Conservation (phyloP, 2,113 vertebrate species). For the Nansenia antarctica region DNA sequence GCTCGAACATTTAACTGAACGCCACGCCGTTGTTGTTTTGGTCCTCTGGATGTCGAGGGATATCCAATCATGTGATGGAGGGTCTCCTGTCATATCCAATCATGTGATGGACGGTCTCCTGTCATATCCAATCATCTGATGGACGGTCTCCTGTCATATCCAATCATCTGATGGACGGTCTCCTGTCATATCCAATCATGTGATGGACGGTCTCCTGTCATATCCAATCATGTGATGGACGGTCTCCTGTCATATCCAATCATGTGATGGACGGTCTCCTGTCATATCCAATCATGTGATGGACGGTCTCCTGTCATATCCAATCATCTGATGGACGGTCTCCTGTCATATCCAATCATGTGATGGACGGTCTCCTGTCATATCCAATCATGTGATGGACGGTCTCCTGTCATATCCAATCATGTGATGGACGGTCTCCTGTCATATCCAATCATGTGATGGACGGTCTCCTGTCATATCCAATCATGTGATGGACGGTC, state of each 20-base stretch:
- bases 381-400: not conserved
- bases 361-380: not conserved
- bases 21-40: conserved; percentile 2
- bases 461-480: not conserved
- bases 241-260: not conserved
- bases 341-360: not conserved
- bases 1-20: conserved; percentile 6
- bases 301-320: not conserved
- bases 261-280: not conserved
- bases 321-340: not conserved
- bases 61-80: not conserved
- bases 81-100: not conserved
- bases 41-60: conserved; percentile 8
- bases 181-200: not conserved
- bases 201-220: not conserved
- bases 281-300: not conserved
- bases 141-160: not conserved
- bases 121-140: not conserved
- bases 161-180: not conserved
- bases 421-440: not conserved
- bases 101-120: not conserved
- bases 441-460: not conserved
- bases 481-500: not conserved
- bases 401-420: not conserved
- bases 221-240: not conserved